phyloP scores from a whole-genome alignment of 2,888 invertebrate genomes.

The Orchesella flavescens region DNA sequence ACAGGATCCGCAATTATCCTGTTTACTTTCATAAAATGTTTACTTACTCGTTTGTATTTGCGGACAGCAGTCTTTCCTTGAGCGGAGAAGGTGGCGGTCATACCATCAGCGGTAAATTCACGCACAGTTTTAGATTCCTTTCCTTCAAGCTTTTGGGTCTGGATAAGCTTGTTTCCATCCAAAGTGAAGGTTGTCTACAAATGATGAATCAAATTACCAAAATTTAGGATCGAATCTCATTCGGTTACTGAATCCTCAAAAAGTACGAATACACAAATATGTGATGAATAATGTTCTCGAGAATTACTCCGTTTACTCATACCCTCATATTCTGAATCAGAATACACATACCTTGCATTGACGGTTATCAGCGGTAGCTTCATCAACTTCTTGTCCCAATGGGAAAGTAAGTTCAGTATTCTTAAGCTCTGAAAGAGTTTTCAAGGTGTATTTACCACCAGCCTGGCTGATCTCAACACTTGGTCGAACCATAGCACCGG shows the following conservation, averaged over 20 bases:
- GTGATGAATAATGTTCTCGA: too few relatives aligned
- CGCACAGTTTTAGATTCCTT: constrained; percentile 51
- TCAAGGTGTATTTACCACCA: constrained; percentile 49
- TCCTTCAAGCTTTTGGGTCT: constrained; percentile 45
- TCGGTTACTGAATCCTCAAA: too few relatives aligned
- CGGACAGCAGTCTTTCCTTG: constrained; percentile 52
- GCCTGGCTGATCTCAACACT: constrained; percentile 48
- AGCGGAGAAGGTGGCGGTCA: constrained; percentile 56
- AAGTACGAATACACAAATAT: too few relatives aligned
- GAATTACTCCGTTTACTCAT: too few relatives aligned
- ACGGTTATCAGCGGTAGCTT: constrained; percentile 52
- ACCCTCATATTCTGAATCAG: not conserved
- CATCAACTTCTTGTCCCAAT: constrained; percentile 46
- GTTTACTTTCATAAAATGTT: constrained; percentile 44
- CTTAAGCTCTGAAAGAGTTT: constrained; percentile 53
- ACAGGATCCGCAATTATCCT: not conserved
- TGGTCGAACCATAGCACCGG: constrained; percentile 49
- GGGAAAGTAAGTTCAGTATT: constrained; percentile 50
- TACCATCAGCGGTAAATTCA: constrained; percentile 51
- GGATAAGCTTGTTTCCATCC: constrained; percentile 54
- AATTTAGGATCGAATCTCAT: not conserved
- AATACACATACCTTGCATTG: constrained; percentile 39
- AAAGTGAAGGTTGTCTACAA: constrained; percentile 44
- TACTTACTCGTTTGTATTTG: constrained; percentile 56
- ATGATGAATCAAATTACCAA: not conserved